phyloP scores from a whole-genome alignment of 2,797 vertebrate genomes.

The Staurois parvus region DNA sequence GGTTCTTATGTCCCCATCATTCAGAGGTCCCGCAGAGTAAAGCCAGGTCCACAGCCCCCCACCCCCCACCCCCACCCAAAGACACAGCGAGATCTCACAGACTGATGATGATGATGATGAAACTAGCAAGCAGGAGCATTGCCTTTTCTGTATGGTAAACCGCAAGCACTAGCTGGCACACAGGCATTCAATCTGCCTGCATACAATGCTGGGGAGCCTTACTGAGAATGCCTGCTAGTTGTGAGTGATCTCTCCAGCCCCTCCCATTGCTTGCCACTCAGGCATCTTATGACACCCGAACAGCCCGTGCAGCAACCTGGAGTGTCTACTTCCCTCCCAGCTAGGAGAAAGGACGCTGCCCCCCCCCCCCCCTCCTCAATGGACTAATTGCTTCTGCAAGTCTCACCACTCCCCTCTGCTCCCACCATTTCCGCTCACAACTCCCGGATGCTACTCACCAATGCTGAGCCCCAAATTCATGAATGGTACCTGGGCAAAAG shows the following conservation, averaged over 20 bases:
- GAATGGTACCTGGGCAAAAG: constrained; percentile 80
- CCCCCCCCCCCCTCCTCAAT: constrained; percentile 23
- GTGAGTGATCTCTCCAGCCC: not conserved
- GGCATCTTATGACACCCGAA: constrained; percentile 21
- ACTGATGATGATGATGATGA: not conserved
- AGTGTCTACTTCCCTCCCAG: constrained; percentile 39
- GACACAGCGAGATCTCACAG: no score
- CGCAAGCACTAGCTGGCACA: no score
- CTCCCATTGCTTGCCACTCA: constrained; percentile 19
- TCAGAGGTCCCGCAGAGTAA: not conserved
- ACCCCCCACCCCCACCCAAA: not conserved
- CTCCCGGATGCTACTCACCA: constrained; percentile 78
- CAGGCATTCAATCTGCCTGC: no score
- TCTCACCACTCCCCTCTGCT: constrained; percentile 70
- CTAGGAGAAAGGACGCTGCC: not conserved
- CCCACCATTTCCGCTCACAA: constrained; percentile 77
- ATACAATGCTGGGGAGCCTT: not conserved
- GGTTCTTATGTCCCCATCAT: constrained; percentile 3
- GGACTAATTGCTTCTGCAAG: no score
- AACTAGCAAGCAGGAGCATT: no score
- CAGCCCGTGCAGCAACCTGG: constrained; percentile 17
- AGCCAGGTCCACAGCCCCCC: not conserved
- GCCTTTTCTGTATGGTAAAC: no score
- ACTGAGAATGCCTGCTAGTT: not conserved
- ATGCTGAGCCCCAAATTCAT: constrained; percentile 66